Conservation (phyloP, 2,797 vertebrate species). For the Spheniscus humboldti region DNA sequence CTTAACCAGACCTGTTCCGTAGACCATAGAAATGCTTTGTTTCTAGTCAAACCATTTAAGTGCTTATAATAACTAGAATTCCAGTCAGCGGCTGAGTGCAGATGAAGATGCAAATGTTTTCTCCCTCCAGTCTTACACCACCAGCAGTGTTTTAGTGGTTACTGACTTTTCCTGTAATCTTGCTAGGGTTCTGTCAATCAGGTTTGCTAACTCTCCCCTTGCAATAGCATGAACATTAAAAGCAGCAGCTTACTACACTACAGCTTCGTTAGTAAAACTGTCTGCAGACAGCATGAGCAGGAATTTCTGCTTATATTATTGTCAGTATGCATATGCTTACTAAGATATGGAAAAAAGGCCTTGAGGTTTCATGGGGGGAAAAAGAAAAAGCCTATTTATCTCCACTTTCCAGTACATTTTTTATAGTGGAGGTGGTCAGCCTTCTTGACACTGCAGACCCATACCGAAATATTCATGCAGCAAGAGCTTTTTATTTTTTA, state of each 20-base stretch:
- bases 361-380: not conserved
- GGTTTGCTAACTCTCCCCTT: not conserved
- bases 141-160: not conserved
- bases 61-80: conserved; percentile 19
- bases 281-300: not conserved
- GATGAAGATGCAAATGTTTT: conserved; percentile 18
- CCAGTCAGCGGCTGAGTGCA: not conserved
- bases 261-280: not conserved
- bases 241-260: not conserved
- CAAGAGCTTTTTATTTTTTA: not conserved
- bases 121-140: not conserved
- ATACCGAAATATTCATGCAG: not conserved
- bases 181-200: not conserved
- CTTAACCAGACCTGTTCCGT: not conserved
- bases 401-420: not conserved
- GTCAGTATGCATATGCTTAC: not conserved
- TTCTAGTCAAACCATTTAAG: not conserved
- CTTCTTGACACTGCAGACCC: not conserved
- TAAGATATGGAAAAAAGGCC: not conserved
- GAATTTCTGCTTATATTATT: not conserved
- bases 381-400: not conserved
- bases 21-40: not conserved
- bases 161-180: not conserved
- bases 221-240: not conserved
- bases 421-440: not conserved